Evolutionary conservation across 2,113 vertebrate genomes (phyloP).

Genomic region (Amia ocellicauda): DNA sequence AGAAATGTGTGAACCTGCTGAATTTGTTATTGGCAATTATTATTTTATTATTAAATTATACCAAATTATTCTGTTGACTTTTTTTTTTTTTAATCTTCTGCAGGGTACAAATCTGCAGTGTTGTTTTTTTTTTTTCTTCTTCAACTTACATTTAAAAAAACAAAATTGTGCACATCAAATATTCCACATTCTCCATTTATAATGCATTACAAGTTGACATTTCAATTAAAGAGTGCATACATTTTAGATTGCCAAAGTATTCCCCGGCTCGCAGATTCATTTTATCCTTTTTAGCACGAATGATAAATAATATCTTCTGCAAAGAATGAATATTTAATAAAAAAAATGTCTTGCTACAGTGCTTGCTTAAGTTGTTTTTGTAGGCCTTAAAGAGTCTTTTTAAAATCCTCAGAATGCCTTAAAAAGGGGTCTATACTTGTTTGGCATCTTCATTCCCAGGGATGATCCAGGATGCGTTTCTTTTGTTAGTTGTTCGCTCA

Average conservation of each 20-base stretch:
- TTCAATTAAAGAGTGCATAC: slow-evolving; percentile 1
- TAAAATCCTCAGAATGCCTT: background rate
- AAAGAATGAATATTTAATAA: slow-evolving; percentile 1
- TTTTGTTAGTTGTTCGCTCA: no score
- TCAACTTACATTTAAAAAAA: slow-evolving; percentile 8
- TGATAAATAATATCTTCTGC: background rate
- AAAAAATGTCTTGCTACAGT: background rate
- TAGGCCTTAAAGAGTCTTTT: background rate
- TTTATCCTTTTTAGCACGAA: background rate
- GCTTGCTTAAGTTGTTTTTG: background rate
- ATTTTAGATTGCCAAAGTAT: slow-evolving; percentile 11
- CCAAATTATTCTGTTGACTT: background rate
- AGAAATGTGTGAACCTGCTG: slow-evolving; percentile 25
- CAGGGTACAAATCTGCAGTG: background rate
- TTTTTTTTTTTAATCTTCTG: background rate
- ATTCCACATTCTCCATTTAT: background rate
- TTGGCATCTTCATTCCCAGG: background rate
- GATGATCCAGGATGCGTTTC: background rate
- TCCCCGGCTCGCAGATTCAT: background rate
- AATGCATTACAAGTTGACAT: slow-evolving; percentile 6
- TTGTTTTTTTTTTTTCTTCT: background rate
- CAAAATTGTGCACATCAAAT: slow-evolving; percentile 1
- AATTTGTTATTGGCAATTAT: slow-evolving; percentile 30
- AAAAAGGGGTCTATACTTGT: background rate
- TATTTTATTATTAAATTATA: slow-evolving; percentile 36